Base-by-base conservation (phyloP, 2,113 vertebrate genomes). In the Phoenicopterus ruber region DNA sequence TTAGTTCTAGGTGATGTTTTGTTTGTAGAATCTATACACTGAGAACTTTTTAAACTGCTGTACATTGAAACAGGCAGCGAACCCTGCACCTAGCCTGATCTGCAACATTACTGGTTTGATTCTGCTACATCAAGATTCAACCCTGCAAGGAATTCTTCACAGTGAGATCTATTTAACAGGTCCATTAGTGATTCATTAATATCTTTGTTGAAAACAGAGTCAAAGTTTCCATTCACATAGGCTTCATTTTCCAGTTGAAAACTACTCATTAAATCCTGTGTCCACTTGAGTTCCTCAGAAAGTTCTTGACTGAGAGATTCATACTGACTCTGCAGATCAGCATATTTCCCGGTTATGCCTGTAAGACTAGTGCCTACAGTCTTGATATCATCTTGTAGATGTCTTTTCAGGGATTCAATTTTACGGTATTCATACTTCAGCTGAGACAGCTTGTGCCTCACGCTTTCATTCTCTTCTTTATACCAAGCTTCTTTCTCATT, bases 401-500 rank as follows among this genome's bases (percentile, higher is more conserved):
- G 97, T 91, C 97, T 98, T 88, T 98, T 98, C 69, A 97, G 92
- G 89, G 98, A 98, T 89, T 99, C 97, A 34, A 98, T 96, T 93
- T 99, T 99, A 10, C 98, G 98, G 92, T 98, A 98, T 57, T 99
- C 98, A 0, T 98, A 99, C 70, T 95, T 98, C 66, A 99, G 97
- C 97, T 98, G 99, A 8, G 99, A 99, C 31, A 99, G 98, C 69
- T 97, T 94, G 22, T 98, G 99, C 88, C 98, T 98, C 47, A 98
- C 92, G 0, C 95, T 97, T 78, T 99, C 98, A 0, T 94, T 98
- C 93, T 99, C 98, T 54, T 99, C 98, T 93, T 98, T 98, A 97
- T 99, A 99, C 99, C 99, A 98, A 54, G 98, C 96, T 93, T 99
- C 99, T 79, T 99, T 99, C 90, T 99, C 98, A 1, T 98, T 98